These are phyloP conservation scores for Diorhabda carinulata DNA, from an alignment of 1,140 invertebrate species.

Conservation along the genomic window DNA sequence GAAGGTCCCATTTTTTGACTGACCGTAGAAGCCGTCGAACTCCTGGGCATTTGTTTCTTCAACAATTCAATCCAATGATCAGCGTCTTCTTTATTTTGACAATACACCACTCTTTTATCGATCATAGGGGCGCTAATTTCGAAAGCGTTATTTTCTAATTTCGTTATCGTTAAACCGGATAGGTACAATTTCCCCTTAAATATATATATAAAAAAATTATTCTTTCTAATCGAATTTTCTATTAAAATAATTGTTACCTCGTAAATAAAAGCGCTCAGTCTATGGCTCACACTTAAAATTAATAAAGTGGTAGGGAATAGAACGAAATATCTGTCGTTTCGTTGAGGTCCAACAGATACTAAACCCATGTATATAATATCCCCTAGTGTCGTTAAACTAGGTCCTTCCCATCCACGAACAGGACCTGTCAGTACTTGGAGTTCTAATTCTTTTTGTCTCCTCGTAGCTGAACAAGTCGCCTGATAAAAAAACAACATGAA, in stretches of 20 bases:
- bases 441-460: slow-evolving; percentile 95
- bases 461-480: slow-evolving; percentile 76
- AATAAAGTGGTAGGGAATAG: slow-evolving; percentile 84
- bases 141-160: slow-evolving; percentile 79
- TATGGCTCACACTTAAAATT: slow-evolving; percentile 84
- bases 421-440: slow-evolving; percentile 89
- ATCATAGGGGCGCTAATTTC: slow-evolving; percentile 91
- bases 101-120: slow-evolving; percentile 82
- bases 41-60: slow-evolving; percentile 53
- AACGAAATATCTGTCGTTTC: slow-evolving; percentile 87
- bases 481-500: slow-evolving; percentile 43
- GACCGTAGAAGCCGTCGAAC: slow-evolving; percentile 43
- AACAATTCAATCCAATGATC: slow-evolving; percentile 83
- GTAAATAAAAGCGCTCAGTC: slow-evolving; percentile 93
- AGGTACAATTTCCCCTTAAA: slow-evolving; percentile 83
- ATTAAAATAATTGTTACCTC: slow-evolving; percentile 61
- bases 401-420: slow-evolving; percentile 93
- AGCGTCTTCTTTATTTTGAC: slow-evolving; percentile 78
- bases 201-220: neutral
- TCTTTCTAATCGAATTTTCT: neutral
- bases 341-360: slow-evolving; percentile 73
- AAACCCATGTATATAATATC: slow-evolving; percentile 83
- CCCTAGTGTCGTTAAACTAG: slow-evolving; percentile 70
- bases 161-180: slow-evolving; percentile 74
- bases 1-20: slow-evolving; percentile 44